phyloP scores from a whole-genome alignment of 2,888 invertebrate genomes.

The Periphyllus acericola region DNA sequence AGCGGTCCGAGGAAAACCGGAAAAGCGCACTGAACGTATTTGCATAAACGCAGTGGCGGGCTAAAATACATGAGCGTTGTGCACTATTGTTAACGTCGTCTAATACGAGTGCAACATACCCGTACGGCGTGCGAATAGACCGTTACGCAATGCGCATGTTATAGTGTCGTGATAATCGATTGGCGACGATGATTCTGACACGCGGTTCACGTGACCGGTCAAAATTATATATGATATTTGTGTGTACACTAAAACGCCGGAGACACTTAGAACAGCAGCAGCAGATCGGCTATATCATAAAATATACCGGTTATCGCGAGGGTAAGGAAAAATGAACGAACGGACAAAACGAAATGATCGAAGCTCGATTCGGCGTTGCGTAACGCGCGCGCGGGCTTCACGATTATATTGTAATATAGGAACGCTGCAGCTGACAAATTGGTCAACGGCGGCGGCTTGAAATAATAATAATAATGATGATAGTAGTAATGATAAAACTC shows the following conservation, averaged over 20 bases:
- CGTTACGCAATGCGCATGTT: not conserved
- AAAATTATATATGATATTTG: too few relatives aligned
- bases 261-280: not conserved
- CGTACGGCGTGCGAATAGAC: too few relatives aligned
- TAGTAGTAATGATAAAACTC: conserved; percentile 10
- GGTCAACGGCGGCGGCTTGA: not conserved
- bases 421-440: not conserved
- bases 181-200: not conserved
- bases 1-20: too few relatives aligned
- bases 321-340: not conserved
- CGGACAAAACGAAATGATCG: not conserved
- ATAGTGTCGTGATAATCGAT: not conserved
- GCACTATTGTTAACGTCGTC: too few relatives aligned
- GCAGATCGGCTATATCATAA: too few relatives aligned
- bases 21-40: too few relatives aligned
- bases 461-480: not conserved
- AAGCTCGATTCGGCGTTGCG: not conserved
- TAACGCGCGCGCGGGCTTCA: not conserved
- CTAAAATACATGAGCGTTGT: too few relatives aligned
- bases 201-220: not conserved
- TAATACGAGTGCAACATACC: too few relatives aligned
- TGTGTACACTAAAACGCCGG: not conserved
- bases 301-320: not conserved
- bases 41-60: too few relatives aligned
- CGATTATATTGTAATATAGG: not conserved